These are phyloP conservation scores for Psettodes erumei DNA, from an alignment of 2,113 vertebrate genomes.

Conservation along the genomic window DNA sequence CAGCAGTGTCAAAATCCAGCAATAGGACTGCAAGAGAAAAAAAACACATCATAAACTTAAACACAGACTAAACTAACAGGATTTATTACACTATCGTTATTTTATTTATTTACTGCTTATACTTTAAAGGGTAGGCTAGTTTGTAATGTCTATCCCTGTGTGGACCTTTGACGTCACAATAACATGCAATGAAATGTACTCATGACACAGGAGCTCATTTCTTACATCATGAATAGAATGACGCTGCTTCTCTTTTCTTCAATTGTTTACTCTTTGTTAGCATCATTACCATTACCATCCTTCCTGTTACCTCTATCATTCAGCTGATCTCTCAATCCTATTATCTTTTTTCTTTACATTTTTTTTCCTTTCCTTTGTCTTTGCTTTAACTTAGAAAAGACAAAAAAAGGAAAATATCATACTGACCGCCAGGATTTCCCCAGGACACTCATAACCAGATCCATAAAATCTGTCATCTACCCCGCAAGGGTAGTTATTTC, in stretches of 20 bases:
- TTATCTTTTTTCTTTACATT: too few relatives aligned
- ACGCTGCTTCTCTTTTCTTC: not conserved
- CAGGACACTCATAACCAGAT: not conserved
- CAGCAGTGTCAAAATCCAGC: slow-evolving; percentile 40
- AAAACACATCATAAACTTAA: not conserved
- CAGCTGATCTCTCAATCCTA: not conserved
- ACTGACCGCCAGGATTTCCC: slow-evolving; percentile 38
- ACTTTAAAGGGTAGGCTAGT: not conserved
- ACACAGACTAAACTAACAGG: not conserved
- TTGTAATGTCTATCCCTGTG: too few relatives aligned
- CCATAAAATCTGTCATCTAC: too few relatives aligned
- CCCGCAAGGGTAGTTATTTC: too few relatives aligned
- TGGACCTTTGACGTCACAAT: not conserved
- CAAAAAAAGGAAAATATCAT: not conserved
- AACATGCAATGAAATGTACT: not conserved
- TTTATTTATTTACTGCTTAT: not conserved
- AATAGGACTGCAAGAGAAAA: slow-evolving; percentile 61
- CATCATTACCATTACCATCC: not conserved
- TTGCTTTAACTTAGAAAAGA: not conserved
- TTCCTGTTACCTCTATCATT: not conserved
- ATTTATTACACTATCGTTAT: not conserved
- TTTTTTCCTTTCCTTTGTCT: not conserved
- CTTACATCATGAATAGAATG: not conserved
- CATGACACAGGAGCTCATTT: not conserved
- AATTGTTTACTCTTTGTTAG: not conserved